Evolutionary conservation across 2,113 vertebrate species (phyloP).

Genomic region (Alexandromys fortis): DNA sequence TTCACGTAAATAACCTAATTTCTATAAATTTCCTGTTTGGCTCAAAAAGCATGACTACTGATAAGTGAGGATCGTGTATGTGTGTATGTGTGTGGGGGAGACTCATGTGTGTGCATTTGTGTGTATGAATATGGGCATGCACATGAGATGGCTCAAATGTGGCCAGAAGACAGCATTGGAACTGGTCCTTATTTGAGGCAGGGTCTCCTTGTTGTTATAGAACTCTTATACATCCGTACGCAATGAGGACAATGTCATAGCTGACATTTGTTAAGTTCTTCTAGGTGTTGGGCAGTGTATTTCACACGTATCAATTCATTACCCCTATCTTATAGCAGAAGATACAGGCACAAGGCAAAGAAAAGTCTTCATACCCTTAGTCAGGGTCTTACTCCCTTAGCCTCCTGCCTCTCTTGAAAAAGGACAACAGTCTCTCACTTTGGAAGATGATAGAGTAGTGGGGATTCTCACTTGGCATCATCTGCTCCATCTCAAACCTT

Average conservation of each 20-base stretch:
- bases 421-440: neutral
- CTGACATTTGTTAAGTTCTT: neutral
- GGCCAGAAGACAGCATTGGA: neutral
- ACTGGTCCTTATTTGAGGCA: neutral
- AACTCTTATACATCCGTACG: neutral
- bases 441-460: neutral
- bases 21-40: neutral
- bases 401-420: neutral
- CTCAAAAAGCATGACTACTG: neutral
- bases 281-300: neutral
- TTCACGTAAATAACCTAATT: neutral
- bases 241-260: rapidly evolving
- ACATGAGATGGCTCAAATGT: neutral
- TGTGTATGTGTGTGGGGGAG: neutral
- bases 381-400: neutral
- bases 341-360: neutral
- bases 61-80: neutral
- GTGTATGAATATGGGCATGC: neutral
- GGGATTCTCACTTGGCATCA: neutral
- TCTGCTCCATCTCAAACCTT: neutral
- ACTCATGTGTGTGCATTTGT: no score
- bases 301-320: rapidly evolving
- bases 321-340: neutral
- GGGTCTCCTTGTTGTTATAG: neutral
- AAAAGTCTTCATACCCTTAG: neutral